phyloP scores from a whole-genome alignment of 2,888 invertebrate genomes.

The Harmothoe impar region DNA sequence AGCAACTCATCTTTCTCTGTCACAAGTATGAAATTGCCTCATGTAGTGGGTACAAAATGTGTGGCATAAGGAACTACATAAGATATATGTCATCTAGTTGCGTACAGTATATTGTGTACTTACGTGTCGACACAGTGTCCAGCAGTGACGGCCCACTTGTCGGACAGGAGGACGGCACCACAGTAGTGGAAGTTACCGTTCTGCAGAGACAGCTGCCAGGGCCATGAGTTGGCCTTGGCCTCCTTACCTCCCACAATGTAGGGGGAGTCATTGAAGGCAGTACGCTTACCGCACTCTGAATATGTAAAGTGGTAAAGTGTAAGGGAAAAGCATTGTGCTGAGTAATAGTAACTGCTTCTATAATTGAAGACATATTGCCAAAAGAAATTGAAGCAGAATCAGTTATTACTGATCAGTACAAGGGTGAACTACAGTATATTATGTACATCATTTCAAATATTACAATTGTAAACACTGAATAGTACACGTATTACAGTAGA shows the following conservation, averaged over 20 bases:
- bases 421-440: no score
- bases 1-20: no score
- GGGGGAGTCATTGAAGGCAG: neutral
- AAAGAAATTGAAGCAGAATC: neutral
- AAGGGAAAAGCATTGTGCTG: neutral
- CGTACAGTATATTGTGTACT: neutral
- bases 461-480: no score
- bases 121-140: constrained; percentile 56
- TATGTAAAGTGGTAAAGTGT: neutral
- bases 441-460: no score
- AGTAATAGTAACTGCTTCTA: no score
- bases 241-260: constrained; percentile 48
- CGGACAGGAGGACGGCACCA: constrained; percentile 46
- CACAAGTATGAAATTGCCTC: no score
- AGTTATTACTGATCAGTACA: no score
- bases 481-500: no score
- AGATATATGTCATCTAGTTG: no score
- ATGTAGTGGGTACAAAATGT: no score
- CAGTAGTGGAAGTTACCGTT: constrained; percentile 54
- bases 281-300: constrained; percentile 32
- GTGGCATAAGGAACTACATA: no score
- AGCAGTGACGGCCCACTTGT: constrained; percentile 42
- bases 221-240: neutral
- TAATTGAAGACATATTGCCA: neutral
- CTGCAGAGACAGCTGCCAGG: constrained; percentile 54